Evolutionary conservation across 2,888 invertebrate genomes (phyloP), one percentile per base, ranked within the genome.

Genomic region (Pristionchus maxplancki): DNA sequence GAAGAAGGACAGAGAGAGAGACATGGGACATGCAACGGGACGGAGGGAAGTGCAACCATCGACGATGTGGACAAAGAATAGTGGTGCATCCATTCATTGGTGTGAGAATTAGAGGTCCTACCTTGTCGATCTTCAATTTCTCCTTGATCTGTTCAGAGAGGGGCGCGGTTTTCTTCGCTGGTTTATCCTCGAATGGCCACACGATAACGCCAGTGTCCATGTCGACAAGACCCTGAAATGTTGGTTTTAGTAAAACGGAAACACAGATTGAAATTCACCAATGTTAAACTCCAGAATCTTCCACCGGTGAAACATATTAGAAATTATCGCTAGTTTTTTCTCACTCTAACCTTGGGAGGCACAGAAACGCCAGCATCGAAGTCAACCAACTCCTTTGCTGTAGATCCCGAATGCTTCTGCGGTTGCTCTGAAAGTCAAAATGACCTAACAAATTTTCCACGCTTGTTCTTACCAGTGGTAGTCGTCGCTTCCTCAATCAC

Each of bases 191-290:
- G 64, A 85, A 85, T 1, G 85, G 85, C 62, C 58, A 85, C 13
- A 64, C 85, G 44, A 85, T 64, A 11, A 85, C 85, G 3, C 85
- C 85, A n/a, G 85, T 85, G 64, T 85, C 85, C 85, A 85, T 85
- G 85, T 85, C 85, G 1, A 85, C 64, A 0, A 85, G 37, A 40
- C 85, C 85, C 85, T 85, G 64, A 31, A 37, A 17, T 24, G 11
- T 71, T 71, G 2, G 20, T 71, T 71, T 34, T 17, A 9, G 34
- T 71, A 11, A n/a, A n/a, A n/a, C n/a, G n/a, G n/a, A n/a, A n/a
- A n/a, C n/a, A n/a, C n/a, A n/a, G n/a, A n/a, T n/a, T n/a, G n/a
- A n/a, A n/a, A n/a, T n/a, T n/a, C n/a, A n/a, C n/a, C n/a, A n/a
- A n/a, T n/a, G n/a, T n/a, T n/a, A n/a, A n/a, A n/a, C n/a, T n/a